Evolutionary conservation across 2,888 invertebrate genomes (phyloP).

Genomic region (Uropetala carovei): DNA sequence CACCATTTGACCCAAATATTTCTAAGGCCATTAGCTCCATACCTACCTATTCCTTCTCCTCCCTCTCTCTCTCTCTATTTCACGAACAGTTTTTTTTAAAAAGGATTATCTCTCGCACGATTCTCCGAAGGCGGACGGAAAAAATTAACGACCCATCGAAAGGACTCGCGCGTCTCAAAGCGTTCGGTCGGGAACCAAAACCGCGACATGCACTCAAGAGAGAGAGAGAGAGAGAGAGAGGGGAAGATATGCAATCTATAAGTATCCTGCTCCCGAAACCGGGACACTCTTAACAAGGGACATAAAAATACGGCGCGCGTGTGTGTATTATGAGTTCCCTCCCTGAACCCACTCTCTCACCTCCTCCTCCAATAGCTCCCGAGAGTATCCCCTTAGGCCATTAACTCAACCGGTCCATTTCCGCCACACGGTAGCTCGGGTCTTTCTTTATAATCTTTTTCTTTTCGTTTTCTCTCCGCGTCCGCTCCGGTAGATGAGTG

Average conservation of each 20-base stretch:
- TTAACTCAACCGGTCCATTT: slow-evolving; percentile 1
- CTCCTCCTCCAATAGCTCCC: neutral
- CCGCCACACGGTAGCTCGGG: slow-evolving; percentile 25
- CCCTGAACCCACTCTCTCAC: neutral
- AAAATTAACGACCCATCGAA: slow-evolving; percentile 24
- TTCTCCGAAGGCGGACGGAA: neutral
- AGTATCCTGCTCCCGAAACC: slow-evolving; percentile 7
- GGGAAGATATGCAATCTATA: slow-evolving; percentile 10
- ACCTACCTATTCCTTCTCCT: neutral
- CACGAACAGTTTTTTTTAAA: neutral
- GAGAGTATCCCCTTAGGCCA: neutral
- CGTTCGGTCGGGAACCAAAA: neutral
- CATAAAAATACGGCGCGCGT: slow-evolving; percentile 21
- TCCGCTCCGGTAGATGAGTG: neutral
- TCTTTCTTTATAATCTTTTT: neutral
- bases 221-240: slow-evolving; percentile 1
- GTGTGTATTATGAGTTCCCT: neutral
- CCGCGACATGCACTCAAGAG: neutral
- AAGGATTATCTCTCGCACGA: slow-evolving; percentile 13
- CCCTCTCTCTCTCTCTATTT: neutral
- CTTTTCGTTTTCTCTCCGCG: neutral
- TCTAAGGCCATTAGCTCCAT: neutral
- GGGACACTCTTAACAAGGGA: slow-evolving; percentile 25
- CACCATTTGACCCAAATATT: slow-evolving; percentile 14
- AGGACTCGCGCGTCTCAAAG: neutral